phyloP scores from a whole-genome alignment of 2,113 vertebrate genomes.

The Lepisosteus oculatus region DNA sequence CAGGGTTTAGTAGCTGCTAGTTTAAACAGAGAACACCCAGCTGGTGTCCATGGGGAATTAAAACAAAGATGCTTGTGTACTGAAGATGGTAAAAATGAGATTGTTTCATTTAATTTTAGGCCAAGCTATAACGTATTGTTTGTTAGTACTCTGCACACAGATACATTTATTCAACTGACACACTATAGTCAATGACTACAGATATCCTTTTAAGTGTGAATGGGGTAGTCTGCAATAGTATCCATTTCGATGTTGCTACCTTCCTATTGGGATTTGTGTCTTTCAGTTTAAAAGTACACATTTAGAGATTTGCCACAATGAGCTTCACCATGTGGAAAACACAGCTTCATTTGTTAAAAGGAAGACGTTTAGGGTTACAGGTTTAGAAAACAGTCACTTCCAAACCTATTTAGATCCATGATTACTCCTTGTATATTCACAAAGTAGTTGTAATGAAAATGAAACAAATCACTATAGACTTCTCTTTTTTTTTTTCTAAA shows the following conservation, averaged over 20 bases:
- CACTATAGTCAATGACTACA: not conserved
- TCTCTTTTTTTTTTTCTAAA: conserved; percentile 36
- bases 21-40: not conserved
- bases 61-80: not conserved
- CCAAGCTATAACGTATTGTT: too few relatives aligned
- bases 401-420: conserved; percentile 60
- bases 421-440: conserved; percentile 56
- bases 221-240: not conserved
- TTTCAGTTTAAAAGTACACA: conserved; percentile 43
- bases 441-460: conserved; percentile 64
- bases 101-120: too few relatives aligned
- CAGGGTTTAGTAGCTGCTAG: not conserved
- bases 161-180: not conserved
- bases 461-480: conserved; percentile 58
- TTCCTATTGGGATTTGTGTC: conserved; percentile 42
- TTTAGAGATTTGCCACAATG: conserved; percentile 50
- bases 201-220: not conserved
- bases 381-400: conserved; percentile 56
- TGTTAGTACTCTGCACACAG: too few relatives aligned
- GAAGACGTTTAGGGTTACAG: conserved; percentile 50
- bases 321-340: conserved; percentile 53
- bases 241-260: conserved; percentile 32
- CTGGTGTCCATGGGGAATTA: not conserved
- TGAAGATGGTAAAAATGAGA: not conserved
- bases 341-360: conserved; percentile 44